Evolutionary conservation across 2,888 invertebrate species (phyloP).

Genomic region (Coecobrya sp.): DNA sequence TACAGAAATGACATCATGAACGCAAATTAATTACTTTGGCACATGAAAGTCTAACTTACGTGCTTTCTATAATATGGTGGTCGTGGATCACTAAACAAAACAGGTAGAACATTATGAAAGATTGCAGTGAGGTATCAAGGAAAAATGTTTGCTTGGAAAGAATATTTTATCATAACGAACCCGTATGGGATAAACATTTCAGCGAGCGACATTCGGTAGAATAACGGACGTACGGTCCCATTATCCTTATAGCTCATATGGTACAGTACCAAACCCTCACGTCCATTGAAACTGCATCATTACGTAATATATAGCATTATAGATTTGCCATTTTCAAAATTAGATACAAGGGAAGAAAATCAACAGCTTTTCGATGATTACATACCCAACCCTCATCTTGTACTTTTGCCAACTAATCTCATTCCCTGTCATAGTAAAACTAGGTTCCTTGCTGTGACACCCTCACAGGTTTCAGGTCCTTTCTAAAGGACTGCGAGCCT

Average conservation of each 20-base stretch:
- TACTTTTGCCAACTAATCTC: conserved; percentile 78
- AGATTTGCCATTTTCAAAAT: no score
- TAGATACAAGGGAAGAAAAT: no score
- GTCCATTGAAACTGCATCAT: conserved; percentile 69
- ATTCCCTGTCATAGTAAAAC: conserved; percentile 67
- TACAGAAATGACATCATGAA: not conserved
- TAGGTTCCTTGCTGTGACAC: conserved; percentile 52
- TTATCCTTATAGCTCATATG: conserved; percentile 73
- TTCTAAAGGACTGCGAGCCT: conserved; percentile 32
- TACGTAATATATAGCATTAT: not conserved
- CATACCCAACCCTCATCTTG: conserved; percentile 78
- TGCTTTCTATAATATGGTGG: conserved; percentile 76
- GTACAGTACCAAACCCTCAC: conserved; percentile 78
- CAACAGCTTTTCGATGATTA: no score
- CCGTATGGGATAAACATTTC: conserved; percentile 60
- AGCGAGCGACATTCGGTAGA: conserved; percentile 30
- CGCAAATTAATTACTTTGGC: not conserved
- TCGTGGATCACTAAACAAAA: conserved; percentile 59
- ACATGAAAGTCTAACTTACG: conserved; percentile 20
- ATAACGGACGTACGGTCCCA: conserved; percentile 1
- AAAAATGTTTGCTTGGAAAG: no score
- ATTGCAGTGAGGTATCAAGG: no score
- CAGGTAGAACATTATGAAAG: not conserved
- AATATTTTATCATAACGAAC: not conserved
- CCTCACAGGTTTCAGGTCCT: conserved; percentile 73